Base-by-base conservation (phyloP, 2,888 invertebrate genomes). In the Spisula solida region DNA sequence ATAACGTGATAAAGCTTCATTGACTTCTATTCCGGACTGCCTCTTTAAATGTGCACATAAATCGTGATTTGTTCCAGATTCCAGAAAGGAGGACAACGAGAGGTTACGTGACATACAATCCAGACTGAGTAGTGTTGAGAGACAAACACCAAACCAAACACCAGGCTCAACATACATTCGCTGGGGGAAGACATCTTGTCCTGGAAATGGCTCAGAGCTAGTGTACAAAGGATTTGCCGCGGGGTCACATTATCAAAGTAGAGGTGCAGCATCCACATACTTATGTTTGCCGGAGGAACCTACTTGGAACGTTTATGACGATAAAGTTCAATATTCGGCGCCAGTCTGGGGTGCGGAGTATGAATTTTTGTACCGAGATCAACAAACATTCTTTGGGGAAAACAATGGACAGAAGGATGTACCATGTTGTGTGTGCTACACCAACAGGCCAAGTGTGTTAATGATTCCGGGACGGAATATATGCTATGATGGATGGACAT, bases 201-300 rank as follows among this genome's bases (percentile, higher is more conserved):
- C 81, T 20, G 82, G n/a, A 2, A 86, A 86, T 51, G 82, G 86
- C 8, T 81, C 86, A 82, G 70, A 86, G 0, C 16, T 75, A 1
- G 75, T 86, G 14, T 86, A 86, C 31, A 81, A 48, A 48, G 86
- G 86, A 10, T 82, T n/a, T 51, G 86, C 82, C 2, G 86, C 51
- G 18, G 86, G 86, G 0, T 60, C 70, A 14, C 70, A 66, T 18
- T 86, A 86, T 48, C 47, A 18, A 1, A 31, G 70, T 6, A 66
- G 51, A 55, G 86, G 86, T 8, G 81, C 55, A 6, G 86, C 86
- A 16, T 25, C 75, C 16, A 86, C 34, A 47, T 86, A 51, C 34
- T 20, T 86, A n/a, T 86, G 86, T 48, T 55, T 86, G 20, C 81
- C 86, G 1, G 55, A 86, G 29, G 75, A 86, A 47, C 86, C 86